Base-by-base conservation (phyloP, 2,113 vertebrate species). In the Vulpes ferrilata region DNA sequence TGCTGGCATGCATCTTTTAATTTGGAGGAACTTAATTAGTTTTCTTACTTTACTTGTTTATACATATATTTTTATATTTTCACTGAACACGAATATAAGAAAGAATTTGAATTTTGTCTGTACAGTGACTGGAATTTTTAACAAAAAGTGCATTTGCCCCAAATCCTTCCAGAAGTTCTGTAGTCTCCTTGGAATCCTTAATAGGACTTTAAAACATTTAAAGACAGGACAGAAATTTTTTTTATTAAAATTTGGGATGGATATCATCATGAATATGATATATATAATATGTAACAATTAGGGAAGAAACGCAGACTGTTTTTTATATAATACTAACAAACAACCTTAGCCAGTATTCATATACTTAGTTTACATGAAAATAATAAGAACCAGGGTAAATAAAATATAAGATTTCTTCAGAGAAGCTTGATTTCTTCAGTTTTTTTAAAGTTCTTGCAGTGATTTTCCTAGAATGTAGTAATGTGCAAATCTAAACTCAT, bases 21-120 rank as follows among this genome's bases (percentile, higher is more conserved):
- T 67, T 60, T 81, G 51, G 64, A 84, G 32, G 92, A 20, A 0
- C 30, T 82, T 64, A 90, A 25, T 9, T 95, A 73, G 1, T 60
- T 71, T 92, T 57, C 11, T 88, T 88, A 76, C 8, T 87, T 92
- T 79, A 3, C 57, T 83, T 78, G 25, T 11, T 97, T 64, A 92
- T 22, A 76, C n/a, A 82, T 67, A 67, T 89, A 35, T 62, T 90
- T 81, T 90, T 43, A 57, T n/a, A 79, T 76, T 62, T 90, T 82
- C 69, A 38, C 32, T 91, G 92, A 91, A 87, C 27, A n/a, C 11
- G 81, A 6, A 60, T 83, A 43, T 82, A 87, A 62, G n/a, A 10
- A 62, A 65, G 20, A 89, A 51, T 65, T 92, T 43, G 13, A 53
- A 76, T 82, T 83, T 97, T 87, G 3, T 43, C n/a, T 78, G 23